Percentiles rank a stretch among this genome's conserved stretches.
These are phyloP conservation scores for Himalopsyche japonica DNA, from an alignment of 2,888 invertebrate species.

Conservation along the genomic window DNA sequence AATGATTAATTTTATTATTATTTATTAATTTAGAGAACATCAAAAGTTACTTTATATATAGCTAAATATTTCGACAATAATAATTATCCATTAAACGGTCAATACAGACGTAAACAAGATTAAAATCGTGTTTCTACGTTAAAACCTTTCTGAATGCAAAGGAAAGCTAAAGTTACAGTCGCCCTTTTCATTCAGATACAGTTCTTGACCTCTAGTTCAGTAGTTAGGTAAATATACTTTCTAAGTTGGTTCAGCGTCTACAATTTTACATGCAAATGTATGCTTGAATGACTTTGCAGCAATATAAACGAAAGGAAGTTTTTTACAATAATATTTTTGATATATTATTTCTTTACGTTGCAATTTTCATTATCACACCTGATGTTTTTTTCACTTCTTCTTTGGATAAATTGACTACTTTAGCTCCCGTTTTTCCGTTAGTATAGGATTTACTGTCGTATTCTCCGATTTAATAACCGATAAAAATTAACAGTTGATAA, in stretches of 20 bases:
- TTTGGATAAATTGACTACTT: no score
- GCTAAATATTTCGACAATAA: neutral
- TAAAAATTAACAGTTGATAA: no score
- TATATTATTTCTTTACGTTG: no score
- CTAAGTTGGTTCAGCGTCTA: neutral
- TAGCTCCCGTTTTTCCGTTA: no score
- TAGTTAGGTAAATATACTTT: neutral
- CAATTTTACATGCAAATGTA: neutral
- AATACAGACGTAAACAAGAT: neutral
- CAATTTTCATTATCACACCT: no score
- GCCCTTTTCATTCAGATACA: neutral
- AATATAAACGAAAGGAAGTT: neutral
- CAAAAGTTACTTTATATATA: neutral
- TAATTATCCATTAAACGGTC: neutral
- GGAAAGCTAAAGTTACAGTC: neutral
- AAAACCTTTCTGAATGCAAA: neutral
- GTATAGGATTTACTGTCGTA: no score
- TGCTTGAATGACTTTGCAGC: neutral
- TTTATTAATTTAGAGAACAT: no score
- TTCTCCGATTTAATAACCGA: no score
- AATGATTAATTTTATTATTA: no score
- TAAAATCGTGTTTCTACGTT: neutral
- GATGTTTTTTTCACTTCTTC: no score
- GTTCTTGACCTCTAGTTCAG: neutral
- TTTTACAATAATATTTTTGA: neutral